Evolutionary conservation across 1,140 invertebrate species (phyloP).

Genomic region (Laupala kohalensis): DNA sequence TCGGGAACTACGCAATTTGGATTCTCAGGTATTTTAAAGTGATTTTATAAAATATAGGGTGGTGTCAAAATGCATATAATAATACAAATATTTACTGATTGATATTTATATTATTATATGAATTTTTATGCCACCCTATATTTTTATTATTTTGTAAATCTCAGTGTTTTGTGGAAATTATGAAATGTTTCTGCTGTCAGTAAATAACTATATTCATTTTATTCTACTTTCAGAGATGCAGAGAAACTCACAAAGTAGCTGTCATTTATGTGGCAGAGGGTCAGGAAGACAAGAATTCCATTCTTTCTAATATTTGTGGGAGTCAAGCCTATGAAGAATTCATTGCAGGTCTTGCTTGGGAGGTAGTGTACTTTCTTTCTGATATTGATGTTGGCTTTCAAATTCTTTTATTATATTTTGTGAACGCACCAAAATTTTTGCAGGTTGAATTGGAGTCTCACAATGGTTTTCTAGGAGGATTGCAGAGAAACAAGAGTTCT

Average conservation of each 20-base stretch:
- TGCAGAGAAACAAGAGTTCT: constrained; percentile 80
- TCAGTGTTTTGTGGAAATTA: too few relatives aligned
- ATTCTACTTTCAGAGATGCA: constrained; percentile 42
- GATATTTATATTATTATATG: background rate
- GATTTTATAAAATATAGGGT: background rate
- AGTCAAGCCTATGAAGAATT: constrained; percentile 92
- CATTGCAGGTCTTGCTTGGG: constrained; percentile 88
- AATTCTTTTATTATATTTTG: background rate
- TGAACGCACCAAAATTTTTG: background rate
- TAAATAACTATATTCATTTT: too few relatives aligned
- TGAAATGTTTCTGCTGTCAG: too few relatives aligned
- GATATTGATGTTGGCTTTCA: background rate
- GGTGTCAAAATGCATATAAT: background rate
- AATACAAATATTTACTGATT: background rate
- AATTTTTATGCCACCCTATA: background rate
- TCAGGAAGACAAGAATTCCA: constrained; percentile 91
- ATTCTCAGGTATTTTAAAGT: constrained; percentile 51
- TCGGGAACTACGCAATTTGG: constrained; percentile 83
- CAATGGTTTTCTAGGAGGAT: constrained; percentile 88
- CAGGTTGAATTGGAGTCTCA: constrained; percentile 85
- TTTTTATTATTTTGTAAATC: background rate
- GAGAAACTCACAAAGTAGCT: constrained; percentile 98
- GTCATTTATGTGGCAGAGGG: constrained; percentile 95
- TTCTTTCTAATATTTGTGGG: constrained; percentile 68
- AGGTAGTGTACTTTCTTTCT: constrained; percentile 38